Evolutionary conservation across 1,140 invertebrate genomes (phyloP), one percentile per base, ranked within the genome.

Genomic region (Drosophila watanabei): DNA sequence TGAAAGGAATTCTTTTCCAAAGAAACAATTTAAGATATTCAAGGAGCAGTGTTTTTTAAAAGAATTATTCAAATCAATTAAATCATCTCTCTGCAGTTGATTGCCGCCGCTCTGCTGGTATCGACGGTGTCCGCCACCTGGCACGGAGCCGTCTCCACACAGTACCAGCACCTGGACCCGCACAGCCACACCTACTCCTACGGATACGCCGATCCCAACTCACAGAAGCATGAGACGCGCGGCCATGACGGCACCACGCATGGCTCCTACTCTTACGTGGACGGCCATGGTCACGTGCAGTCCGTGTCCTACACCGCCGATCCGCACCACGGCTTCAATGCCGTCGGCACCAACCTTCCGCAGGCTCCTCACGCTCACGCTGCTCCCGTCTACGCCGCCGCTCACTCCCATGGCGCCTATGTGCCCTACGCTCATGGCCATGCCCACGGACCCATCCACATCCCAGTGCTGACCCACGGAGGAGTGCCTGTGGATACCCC

Each of bases 191-290:
- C 95, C 78, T 95, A 95, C 77, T 91, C 92, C 68, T 97, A 96
- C 87, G 96, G 95, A 30, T 96, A 96, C 82, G 92, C 94, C 8
- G 95, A 95, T 60, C 95, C 95, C 63, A 94, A 94, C 43, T 96
- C 95, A 73, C 93, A 95, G 63, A 96, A 96, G 89, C 94, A 94
- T 39, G 96, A 96, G 93, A 94, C 94, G 3, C 94, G 95, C 68
- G 94, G 95, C 13, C 93, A 95, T 54, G 95, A 96, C 87, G 96
- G 96, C 8, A 94, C 95, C 33, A 96, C 95, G 8, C 94, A 94
- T 33, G 96, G 96, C 35, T 95, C 95, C 45, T 97, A 96, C 90
- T 95, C 95, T 61, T 97, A 96, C 82, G 94, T 97, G 24, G 96
- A 97, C 85, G 94, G 95, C 11, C 94, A 96, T 85, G 96, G 96